Conservation (phyloP, 2,888 invertebrate species). For the Parnassius smintheus region DNA sequence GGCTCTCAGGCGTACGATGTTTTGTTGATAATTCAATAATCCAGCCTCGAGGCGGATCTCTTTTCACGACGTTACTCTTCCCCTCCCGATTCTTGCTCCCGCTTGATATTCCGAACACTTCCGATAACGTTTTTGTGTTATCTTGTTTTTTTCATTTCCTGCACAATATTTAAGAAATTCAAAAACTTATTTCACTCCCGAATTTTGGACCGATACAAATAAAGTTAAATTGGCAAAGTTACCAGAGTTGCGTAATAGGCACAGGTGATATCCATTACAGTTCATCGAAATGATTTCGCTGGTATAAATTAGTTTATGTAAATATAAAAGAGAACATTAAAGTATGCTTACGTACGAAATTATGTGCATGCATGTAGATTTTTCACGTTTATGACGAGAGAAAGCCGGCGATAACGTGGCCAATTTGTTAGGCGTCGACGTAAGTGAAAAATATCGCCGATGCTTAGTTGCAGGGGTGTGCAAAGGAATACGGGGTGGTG, state of each 20-base stretch:
- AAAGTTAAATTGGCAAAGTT: constrained; percentile 81
- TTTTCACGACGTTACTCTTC: constrained; percentile 49
- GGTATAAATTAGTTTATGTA: constrained; percentile 53
- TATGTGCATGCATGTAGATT: constrained; percentile 34
- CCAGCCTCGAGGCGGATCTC: constrained; percentile 60
- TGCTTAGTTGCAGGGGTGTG: constrained; percentile 39
- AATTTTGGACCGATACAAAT: constrained; percentile 71
- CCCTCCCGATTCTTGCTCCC: constrained; percentile 33
- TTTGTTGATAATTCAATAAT: constrained; percentile 79
- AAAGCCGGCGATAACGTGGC: constrained; percentile 47
- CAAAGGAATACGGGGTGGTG: constrained; percentile 27
- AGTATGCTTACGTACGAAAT: constrained; percentile 28
- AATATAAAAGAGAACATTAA: constrained; percentile 20
- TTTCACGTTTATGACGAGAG: constrained; percentile 40
- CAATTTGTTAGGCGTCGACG: constrained; percentile 57
- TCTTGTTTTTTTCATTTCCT: constrained; percentile 63
- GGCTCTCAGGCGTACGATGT: constrained; percentile 68
- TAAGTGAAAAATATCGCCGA: constrained; percentile 70
- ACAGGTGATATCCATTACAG: constrained; percentile 66
- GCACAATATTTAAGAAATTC: constrained; percentile 57
- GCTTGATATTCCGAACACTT: constrained; percentile 38
- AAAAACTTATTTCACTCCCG: constrained; percentile 65
- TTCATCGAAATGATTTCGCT: constrained; percentile 54
- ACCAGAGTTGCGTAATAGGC: constrained; percentile 43
- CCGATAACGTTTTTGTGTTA: constrained; percentile 66